Conservation (phyloP, 2,888 invertebrate species). For the Acrocera orbiculus region DNA sequence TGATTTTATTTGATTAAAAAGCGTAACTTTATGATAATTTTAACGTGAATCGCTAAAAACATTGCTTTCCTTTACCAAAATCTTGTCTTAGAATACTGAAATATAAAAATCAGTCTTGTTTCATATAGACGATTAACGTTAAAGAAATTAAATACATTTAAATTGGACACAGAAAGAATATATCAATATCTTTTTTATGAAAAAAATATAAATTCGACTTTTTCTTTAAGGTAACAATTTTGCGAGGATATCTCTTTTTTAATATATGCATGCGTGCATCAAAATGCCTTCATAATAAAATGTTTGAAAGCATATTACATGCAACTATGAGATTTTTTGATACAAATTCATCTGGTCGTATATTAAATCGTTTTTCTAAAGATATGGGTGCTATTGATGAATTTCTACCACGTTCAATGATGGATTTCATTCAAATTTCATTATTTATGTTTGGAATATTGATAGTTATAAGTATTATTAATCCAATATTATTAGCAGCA, state of each 20-base stretch:
- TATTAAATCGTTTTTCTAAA: slow-evolving; percentile 60
- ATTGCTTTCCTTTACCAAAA: too few species aligned
- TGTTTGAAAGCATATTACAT: slow-evolving; percentile 62
- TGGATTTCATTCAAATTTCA: slow-evolving; percentile 36
- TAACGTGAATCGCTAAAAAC: too few species aligned
- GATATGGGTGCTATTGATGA: slow-evolving; percentile 50
- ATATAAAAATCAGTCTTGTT: too few species aligned
- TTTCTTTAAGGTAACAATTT: slow-evolving; percentile 30
- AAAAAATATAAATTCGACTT: background rate
- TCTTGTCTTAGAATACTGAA: too few species aligned
- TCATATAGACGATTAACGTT: too few species aligned
- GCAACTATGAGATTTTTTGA: slow-evolving; percentile 76
- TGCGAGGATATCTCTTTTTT: slow-evolving; percentile 51
- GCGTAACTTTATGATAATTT: too few species aligned
- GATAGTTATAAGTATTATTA: slow-evolving; percentile 51
- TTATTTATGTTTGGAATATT: slow-evolving; percentile 54
- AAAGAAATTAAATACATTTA: too few species aligned
- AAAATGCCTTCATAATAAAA: slow-evolving; percentile 58
- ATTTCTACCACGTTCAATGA: slow-evolving; percentile 34
- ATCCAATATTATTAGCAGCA: slow-evolving; percentile 48
- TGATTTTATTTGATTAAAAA: too few species aligned
- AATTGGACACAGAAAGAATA: background rate
- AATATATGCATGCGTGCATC: slow-evolving; percentile 59
- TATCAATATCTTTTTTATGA: background rate
- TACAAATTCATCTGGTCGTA: slow-evolving; percentile 57